These are phyloP conservation scores for Trissonchulus latispiculum DNA, from an alignment of 2,888 invertebrate species.

Conservation along the genomic window DNA sequence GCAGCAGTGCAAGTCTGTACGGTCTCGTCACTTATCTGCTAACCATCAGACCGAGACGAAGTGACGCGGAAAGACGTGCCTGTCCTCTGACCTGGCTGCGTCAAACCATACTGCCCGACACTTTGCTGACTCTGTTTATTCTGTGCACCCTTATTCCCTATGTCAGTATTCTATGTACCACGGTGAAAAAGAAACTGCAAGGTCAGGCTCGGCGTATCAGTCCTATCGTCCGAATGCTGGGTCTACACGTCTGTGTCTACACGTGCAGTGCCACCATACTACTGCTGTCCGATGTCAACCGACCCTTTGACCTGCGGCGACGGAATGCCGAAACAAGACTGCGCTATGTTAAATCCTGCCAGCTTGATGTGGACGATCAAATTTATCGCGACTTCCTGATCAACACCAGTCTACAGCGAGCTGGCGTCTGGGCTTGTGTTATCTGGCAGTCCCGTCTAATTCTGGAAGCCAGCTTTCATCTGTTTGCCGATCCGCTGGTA, in stretches of 20 bases:
- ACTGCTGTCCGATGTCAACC: not conserved
- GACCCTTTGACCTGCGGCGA: not conserved
- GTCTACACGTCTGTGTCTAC: not conserved
- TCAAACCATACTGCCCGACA: not conserved
- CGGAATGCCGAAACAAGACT: not conserved
- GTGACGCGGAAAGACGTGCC: not conserved
- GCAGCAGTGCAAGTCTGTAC: not conserved
- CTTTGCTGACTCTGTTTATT: not conserved
- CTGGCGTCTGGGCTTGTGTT: not conserved
- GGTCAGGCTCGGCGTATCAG: not conserved
- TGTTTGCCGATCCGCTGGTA: not conserved
- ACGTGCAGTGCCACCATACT: not conserved
- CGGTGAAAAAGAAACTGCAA: not conserved
- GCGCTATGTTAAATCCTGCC: not conserved
- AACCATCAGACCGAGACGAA: not conserved
- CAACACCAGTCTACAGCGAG: not conserved
- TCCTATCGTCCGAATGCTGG: not conserved
- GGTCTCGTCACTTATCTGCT: not conserved
- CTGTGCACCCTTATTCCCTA: not conserved
- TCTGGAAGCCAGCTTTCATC: not conserved
- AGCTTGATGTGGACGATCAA: not conserved
- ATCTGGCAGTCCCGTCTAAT: not conserved
- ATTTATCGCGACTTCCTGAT: not conserved
- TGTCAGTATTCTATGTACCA: not conserved
- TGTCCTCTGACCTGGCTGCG: not conserved